Evolutionary conservation across 2,888 invertebrate genomes (phyloP), one percentile per base, ranked within the genome.

Genomic region (Callinectes sapidus): DNA sequence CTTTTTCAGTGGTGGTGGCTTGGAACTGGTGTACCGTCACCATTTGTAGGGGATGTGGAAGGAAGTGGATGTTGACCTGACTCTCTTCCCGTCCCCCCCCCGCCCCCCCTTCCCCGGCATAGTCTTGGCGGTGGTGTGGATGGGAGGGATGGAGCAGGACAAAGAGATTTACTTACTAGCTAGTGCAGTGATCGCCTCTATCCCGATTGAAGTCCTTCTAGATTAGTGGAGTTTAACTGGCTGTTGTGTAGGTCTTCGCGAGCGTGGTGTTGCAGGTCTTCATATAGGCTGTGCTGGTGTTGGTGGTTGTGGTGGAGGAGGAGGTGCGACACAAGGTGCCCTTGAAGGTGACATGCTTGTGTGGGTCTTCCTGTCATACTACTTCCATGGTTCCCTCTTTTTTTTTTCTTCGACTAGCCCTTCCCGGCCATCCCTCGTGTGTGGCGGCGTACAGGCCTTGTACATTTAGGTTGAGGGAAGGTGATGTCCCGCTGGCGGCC

Each of bases 281-380:
- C 81, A 35, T 32, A 81, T 32, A 81, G 32, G 81, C 81, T 35
- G 90, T 66, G 90, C 0, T 90, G 88, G 28, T 61, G 88, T 13
- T 23, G 88, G 28, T 54, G 88, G n/a, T 48, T 5, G 87, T 89
- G 32, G 88, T 88, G 88, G 55, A 61, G 87, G 14, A 71, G 87
- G 48, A 77, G 85, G 81, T 55, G 85, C 23, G 55, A 54, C 81
- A 32, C 35, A 81, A 81, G 81, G 81, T 81, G 81, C 81, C 81
- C 81, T 81, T 90, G 85, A 42, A 42, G 89, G 89, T 71, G 89
- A 77, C 54, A 77, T n/a, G n/a, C 28, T 89, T 39, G 89, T 87
- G 48, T 61, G 66, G 89, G 89, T 89, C 89, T 89, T 89, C 89
- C 23, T 23, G 77, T 42, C 35, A 88, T 14, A 55, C n/a, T 55